Percentiles rank a stretch among this genome's conserved stretches.
Evolutionary conservation across 2,113 vertebrate species (phyloP).

Genomic region (Panthera leo): DNA sequence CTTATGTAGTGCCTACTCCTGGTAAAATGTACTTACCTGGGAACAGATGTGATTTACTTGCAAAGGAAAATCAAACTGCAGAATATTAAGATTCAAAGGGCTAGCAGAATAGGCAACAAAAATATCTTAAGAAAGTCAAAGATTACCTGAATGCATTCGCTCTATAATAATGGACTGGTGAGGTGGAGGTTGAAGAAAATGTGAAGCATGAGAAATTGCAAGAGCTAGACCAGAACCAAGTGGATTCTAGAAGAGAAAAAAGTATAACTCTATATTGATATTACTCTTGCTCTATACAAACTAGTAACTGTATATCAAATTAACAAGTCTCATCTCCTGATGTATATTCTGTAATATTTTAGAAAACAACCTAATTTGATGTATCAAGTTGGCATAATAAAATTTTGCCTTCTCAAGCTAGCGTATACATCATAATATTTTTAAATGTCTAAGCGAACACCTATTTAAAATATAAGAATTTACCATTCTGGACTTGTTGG

Average conservation of each 20-base stretch:
- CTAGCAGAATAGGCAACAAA: constrained; percentile 32
- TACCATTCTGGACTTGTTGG: constrained; percentile 94
- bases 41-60: neutral
- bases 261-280: constrained; percentile 43
- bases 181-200: constrained; percentile 98
- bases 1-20: neutral
- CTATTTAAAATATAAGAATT: constrained; percentile 78
- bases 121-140: constrained; percentile 42
- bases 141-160: constrained; percentile 98
- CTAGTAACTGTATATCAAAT: neutral
- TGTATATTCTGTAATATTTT: neutral
- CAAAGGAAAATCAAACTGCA: constrained; percentile 45
- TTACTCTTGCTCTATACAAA: neutral
- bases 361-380: constrained; percentile 15
- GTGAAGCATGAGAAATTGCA: constrained; percentile 98
- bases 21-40: neutral
- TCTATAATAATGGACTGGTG: constrained; percentile 99
- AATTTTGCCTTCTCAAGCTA: constrained; percentile 23
- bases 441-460: constrained; percentile 27
- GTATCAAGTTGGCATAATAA: neutral
- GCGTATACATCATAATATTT: neutral
- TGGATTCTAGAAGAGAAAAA: constrained; percentile 88
- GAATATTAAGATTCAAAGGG: neutral
- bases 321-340: neutral
- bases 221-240: constrained; percentile 95